Percentiles rank a stretch among this genome's conserved stretches.
Evolutionary conservation across 2,888 invertebrate genomes (phyloP).

Genomic region (Frankliniella intonsa): DNA sequence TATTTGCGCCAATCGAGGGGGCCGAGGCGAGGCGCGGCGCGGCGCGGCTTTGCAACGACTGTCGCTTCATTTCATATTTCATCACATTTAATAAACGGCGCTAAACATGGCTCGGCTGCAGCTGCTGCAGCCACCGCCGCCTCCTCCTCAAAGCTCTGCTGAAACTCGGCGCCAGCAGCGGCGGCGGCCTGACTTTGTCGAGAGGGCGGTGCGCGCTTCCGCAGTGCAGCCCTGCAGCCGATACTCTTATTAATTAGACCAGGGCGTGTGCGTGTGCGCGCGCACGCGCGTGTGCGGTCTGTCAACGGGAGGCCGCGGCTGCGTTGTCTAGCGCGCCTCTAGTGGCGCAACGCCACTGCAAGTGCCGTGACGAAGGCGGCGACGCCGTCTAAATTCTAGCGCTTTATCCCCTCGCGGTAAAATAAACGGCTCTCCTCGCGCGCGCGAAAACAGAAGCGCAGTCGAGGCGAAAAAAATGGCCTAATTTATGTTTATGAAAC

Average conservation of each 20-base stretch:
- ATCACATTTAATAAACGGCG: constrained; percentile 25
- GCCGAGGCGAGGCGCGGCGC: background rate
- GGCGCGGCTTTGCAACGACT: background rate
- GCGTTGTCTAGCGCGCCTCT: background rate
- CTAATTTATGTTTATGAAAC: constrained; percentile 5
- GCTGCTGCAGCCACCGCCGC: background rate
- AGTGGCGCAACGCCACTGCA: background rate
- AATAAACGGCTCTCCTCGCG: background rate
- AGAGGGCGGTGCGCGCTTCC: background rate
- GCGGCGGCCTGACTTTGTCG: background rate
- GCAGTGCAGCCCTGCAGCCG: background rate
- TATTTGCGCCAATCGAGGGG: background rate
- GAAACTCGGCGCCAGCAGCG: background rate
- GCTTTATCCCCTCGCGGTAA: background rate
- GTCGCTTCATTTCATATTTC: constrained; percentile 26
- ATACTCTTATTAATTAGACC: too few relatives aligned
- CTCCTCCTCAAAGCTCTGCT: too few relatives aligned
- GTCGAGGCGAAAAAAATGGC: background rate
- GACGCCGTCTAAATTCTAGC: background rate
- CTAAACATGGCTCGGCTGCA: constrained; percentile 9
- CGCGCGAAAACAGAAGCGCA: too few relatives aligned
- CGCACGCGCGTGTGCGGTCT: background rate
- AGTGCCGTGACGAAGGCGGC: background rate
- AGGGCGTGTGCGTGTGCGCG: background rate
- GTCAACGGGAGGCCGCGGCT: background rate